Base-by-base conservation (phyloP, 2,113 vertebrate species). In the Anser cygnoides region DNA sequence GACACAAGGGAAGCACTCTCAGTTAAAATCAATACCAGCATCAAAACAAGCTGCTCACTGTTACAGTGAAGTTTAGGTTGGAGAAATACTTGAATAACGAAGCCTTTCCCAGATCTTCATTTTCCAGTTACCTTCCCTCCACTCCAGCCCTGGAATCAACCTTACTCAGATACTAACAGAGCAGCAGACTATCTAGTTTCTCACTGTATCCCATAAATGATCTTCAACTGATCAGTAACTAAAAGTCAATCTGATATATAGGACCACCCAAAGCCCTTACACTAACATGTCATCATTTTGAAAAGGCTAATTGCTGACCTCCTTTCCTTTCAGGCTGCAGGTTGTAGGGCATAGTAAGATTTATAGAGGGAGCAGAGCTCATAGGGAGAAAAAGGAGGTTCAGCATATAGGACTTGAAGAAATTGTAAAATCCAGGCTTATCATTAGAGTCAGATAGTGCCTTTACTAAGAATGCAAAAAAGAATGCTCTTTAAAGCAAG, bases 261-360 rank as follows among this genome's bases (percentile, higher is more conserved):
- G 90, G 87, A 81, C 67, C 92, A 95, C 90, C 57, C 79, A 90
- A 85, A 73, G 39, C 52, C 52, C 52, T 75, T 89, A 76, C 39
- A 50, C 23, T 71, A 84, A 74, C 76, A 65, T 13, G 39, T 11
- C 67, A 75, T 89, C 50, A 50, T 92, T 91, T 75, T 89, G 43
- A 75, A 92, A 94, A 76, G 39, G 63, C 72, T 92, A 91, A 87
- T 86, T 94, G 80, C 58, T 80, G 84, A 63, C 67, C 62, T 82
- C 23, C 63, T 52, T 86, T 68, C 49, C 90, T 89, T 89, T 86
- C 84, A 93, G 44, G 61, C 17, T 79, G 44, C 54, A 90, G 50
- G 44, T 87, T 89, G 37, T 37, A 82, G 55, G 50, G 31, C 37
- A 76, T 23, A 57, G 10, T 55, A 80, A 91, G 81, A 91, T 91